Base-by-base conservation (phyloP, 2,888 invertebrate genomes). In the Drosophila subquinaria region DNA sequence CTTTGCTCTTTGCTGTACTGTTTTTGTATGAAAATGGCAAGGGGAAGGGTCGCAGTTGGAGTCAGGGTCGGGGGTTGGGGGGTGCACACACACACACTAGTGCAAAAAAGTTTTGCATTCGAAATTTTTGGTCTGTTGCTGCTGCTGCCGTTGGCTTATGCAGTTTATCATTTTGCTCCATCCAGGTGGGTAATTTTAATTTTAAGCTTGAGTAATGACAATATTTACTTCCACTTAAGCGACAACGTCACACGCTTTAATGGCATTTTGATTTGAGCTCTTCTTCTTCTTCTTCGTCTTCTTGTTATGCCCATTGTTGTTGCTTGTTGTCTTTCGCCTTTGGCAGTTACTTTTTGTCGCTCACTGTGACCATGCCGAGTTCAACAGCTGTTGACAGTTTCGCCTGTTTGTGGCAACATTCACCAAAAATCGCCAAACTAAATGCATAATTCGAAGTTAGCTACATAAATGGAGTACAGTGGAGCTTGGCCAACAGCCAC, bases 191-290 rank as follows among this genome's bases (percentile, higher is more conserved):
- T 82, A 89, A 90, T 90, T 90, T 88, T 85, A 90, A 90, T 90
- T 90, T 90, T 90, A 90, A 90, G 90, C 90, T 88, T 88, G 90
- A 90, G 84, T 90, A 89, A 90, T 90, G 90, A 90, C 90, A 90
- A 87, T 88, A 90, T 90, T 90, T 90, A 82, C 88, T 88, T 86
- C 83, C 82, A 85, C 83, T 87, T 85, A 71, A 69, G 73, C 82
- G 84, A 79, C 77, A 82, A 71, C 81, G 83, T 81, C 82, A 79
- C 84, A 86, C 86, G 83, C 85, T 90, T 90, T 90, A 90, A 90
- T 90, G 88, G 88, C 84, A 84, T 89, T 90, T 90, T 90, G 88
- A 90, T 90, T 88, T 79, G 81, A 73, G 80, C 70, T 72, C 61
- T 74, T 73, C 76, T 63, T 76, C 61, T 20, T 30, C 30, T 8